Evolutionary conservation across 2,113 vertebrate genomes (phyloP).

Genomic region (Tursiops truncatus): DNA sequence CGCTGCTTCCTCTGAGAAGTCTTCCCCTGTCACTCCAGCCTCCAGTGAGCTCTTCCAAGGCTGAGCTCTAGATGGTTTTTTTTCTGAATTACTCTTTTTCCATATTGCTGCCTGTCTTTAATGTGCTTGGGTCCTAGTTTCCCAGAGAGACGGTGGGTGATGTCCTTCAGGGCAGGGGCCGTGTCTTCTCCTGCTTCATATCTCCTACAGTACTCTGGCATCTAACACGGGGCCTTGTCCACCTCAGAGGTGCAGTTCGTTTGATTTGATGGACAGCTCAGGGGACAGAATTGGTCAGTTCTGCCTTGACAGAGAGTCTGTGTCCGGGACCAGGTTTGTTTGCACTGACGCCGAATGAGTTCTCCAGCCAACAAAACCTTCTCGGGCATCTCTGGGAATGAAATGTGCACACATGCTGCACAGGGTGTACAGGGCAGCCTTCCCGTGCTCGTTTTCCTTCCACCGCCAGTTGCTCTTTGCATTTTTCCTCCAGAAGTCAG

Average conservation of each 20-base stretch:
- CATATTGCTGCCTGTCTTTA: neutral
- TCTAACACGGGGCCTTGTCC: neutral
- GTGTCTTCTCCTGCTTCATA: neutral
- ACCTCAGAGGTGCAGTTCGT: neutral
- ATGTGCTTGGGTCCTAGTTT: neutral
- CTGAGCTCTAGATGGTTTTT: neutral
- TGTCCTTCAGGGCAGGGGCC: neutral
- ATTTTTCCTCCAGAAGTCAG: slow-evolving; percentile 16
- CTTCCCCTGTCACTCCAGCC: neutral
- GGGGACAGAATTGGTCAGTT: neutral
- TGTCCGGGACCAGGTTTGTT: neutral
- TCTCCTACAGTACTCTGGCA: too few relatives aligned
- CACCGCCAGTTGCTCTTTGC: neutral
- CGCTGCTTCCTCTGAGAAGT: neutral
- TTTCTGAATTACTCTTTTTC: neutral
- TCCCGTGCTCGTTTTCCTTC: neutral
- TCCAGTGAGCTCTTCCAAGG: neutral
- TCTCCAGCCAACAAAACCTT: neutral
- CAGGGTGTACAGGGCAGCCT: slow-evolving; percentile 22
- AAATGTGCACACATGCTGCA: neutral
- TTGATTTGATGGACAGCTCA: neutral
- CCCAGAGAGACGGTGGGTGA: neutral
- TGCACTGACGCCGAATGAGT: neutral
- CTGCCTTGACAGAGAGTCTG: neutral
- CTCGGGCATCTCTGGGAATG: neutral